Percentiles rank a stretch among this genome's conserved stretches.
These are phyloP conservation scores for Heliconius sara DNA, from an alignment of 2,888 invertebrate species.

Conservation along the genomic window DNA sequence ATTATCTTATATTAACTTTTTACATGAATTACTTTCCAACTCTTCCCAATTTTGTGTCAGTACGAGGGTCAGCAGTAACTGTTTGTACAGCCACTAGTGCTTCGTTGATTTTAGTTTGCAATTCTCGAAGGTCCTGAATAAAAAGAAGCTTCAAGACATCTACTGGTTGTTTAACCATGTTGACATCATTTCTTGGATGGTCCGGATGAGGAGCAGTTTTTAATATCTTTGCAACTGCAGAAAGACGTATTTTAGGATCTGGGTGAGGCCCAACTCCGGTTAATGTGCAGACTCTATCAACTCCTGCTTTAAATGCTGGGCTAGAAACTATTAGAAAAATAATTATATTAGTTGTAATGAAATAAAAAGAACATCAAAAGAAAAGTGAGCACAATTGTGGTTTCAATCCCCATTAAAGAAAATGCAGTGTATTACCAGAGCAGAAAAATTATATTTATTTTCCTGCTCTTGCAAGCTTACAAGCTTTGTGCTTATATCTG, in stretches of 20 bases:
- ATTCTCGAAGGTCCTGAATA: constrained; percentile 91
- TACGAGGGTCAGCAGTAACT: constrained; percentile 98
- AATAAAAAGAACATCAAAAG: neutral
- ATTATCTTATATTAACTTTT: neutral
- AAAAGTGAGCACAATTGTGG: neutral
- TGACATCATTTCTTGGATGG: constrained; percentile 63
- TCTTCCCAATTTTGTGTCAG: constrained; percentile 96
- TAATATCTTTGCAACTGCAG: constrained; percentile 89
- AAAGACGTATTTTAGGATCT: constrained; percentile 72
- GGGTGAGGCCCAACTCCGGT: constrained; percentile 75
- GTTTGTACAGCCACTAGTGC: constrained; percentile 95
- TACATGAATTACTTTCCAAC: constrained; percentile 87
- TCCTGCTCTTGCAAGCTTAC: too few species aligned
- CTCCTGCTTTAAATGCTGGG: constrained; percentile 92
- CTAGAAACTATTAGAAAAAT: constrained; percentile 87
- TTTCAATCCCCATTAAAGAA: too few species aligned
- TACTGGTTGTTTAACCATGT: constrained; percentile 73
- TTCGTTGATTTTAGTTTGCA: constrained; percentile 97
- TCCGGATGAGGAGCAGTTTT: constrained; percentile 92
- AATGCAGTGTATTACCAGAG: too few species aligned
- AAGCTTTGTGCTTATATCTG: too few species aligned
- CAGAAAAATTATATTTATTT: too few species aligned
- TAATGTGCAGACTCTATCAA: constrained; percentile 89
- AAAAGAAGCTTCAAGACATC: constrained; percentile 91
- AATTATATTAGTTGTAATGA: neutral